phyloP scores from a whole-genome alignment of 1,140 invertebrate genomes.

The Pseudoatta argentina region DNA sequence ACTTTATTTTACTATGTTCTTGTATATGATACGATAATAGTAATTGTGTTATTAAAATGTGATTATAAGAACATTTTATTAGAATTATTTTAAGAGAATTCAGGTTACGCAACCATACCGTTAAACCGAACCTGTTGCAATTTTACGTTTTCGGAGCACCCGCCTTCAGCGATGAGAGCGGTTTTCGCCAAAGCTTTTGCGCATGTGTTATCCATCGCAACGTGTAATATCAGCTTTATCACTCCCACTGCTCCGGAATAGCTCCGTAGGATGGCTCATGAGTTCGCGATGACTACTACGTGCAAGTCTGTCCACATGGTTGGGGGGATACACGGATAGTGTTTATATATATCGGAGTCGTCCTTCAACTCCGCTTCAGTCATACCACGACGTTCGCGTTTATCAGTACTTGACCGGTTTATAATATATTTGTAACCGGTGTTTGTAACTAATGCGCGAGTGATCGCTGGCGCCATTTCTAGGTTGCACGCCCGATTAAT shows the following conservation, averaged over 20 bases:
- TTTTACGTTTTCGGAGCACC: background rate
- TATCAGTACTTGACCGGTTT: background rate
- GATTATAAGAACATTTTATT: background rate
- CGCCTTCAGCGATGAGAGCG: background rate
- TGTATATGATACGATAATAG: background rate
- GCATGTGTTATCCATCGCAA: constrained; percentile 21
- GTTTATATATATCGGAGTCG: constrained; percentile 14
- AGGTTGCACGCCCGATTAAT: background rate
- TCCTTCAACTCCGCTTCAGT: constrained; percentile 25
- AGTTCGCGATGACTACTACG: background rate
- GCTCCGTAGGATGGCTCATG: background rate
- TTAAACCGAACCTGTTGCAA: background rate
- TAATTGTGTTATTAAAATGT: constrained; percentile 1
- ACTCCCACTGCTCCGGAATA: background rate
- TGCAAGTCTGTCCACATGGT: background rate
- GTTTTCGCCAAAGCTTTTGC: background rate
- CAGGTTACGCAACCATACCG: background rate
- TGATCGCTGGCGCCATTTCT: constrained; percentile 16
- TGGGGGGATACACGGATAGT: background rate
- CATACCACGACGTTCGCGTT: background rate
- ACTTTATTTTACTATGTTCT: background rate
- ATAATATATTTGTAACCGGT: background rate
- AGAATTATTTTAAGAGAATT: background rate
- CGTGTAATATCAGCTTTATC: constrained; percentile 28
- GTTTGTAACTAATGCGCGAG: background rate